phyloP scores from a whole-genome alignment of 2,888 invertebrate species.

The Eupithecia pulchellata region DNA sequence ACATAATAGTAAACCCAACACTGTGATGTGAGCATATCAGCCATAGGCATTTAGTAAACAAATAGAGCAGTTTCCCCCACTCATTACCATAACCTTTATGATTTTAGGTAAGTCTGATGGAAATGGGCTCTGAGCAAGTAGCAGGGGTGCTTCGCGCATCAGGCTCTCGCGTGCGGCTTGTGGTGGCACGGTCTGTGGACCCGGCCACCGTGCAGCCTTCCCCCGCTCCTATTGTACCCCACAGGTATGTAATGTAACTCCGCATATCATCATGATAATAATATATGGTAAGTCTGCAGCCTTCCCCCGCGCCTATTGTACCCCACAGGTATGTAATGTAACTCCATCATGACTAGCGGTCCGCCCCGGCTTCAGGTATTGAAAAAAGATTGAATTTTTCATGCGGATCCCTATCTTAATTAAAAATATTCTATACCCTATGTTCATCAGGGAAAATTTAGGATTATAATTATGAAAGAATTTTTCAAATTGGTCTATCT shows the following conservation, averaged over 20 bases:
- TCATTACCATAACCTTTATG: background rate
- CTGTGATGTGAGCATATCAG: background rate
- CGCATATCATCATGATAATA: no score
- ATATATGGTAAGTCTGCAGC: no score
- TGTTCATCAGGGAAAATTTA: no score
- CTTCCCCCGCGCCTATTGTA: slow-evolving; percentile 86
- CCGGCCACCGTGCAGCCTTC: slow-evolving; percentile 85
- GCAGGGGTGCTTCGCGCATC: slow-evolving; percentile 97
- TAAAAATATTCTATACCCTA: no score
- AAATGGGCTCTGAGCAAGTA: slow-evolving; percentile 99
- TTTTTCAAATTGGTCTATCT: no score
- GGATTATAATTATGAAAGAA: no score
- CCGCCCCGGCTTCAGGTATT: no score
- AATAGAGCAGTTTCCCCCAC: background rate
- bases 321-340: slow-evolving; percentile 80
- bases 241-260: slow-evolving; percentile 65
- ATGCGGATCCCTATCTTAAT: no score
- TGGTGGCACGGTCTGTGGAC: slow-evolving; percentile 96
- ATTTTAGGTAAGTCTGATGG: slow-evolving; percentile 88
- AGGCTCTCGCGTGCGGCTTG: slow-evolving; percentile 96
- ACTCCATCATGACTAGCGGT: no score
- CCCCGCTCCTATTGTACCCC: slow-evolving; percentile 87
- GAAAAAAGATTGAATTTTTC: no score
- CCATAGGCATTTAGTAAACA: background rate
- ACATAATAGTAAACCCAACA: background rate